Percentiles rank a stretch among this genome's conserved stretches.
These are phyloP conservation scores for Platycnemis pennipes DNA, from an alignment of 2,888 invertebrate genomes.

Conservation along the genomic window DNA sequence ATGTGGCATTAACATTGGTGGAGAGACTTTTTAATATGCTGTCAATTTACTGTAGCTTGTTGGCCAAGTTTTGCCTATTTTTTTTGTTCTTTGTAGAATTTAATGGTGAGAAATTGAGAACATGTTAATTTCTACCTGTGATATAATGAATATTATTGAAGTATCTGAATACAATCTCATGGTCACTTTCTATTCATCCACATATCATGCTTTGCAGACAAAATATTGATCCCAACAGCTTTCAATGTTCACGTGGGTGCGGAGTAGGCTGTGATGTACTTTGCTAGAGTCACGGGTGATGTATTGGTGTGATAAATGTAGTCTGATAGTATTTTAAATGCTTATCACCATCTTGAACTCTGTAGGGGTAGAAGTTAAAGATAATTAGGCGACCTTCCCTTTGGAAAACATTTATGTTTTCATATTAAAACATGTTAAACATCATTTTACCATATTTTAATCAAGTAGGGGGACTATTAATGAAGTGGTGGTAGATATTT, in stretches of 20 bases:
- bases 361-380: background rate
- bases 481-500: background rate
- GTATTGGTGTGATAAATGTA: background rate
- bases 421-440: background rate
- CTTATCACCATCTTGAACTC: background rate
- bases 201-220: background rate
- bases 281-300: background rate
- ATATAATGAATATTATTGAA: background rate
- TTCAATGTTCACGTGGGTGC: background rate
- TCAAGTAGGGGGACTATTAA: background rate
- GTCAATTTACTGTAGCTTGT: background rate
- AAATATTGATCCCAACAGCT: background rate
- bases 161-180: background rate
- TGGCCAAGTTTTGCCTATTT: background rate
- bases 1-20: background rate
- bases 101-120: background rate
- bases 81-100: background rate
- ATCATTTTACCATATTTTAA: background rate
- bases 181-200: background rate
- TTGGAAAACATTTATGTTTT: background rate
- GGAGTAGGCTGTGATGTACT: background rate
- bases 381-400: background rate
- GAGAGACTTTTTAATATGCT: background rate
- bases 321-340: background rate
- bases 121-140: background rate